phyloP scores from a whole-genome alignment of 2,113 vertebrate species.

The Eonycteris spelaea region DNA sequence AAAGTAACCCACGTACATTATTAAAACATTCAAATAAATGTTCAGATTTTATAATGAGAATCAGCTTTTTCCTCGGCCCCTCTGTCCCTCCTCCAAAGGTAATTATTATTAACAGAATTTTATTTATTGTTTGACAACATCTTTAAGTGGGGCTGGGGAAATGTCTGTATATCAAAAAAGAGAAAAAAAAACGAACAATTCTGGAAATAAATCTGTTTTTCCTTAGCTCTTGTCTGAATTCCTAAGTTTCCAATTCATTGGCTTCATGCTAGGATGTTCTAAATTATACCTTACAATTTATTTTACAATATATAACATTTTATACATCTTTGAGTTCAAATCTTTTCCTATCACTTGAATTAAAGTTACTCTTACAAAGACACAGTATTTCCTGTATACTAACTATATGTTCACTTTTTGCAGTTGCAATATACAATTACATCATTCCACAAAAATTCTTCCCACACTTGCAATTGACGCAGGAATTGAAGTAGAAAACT shows the following conservation, averaged over 20 bases:
- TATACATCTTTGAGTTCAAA: neutral
- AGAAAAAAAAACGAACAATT: neutral
- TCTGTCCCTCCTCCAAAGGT: neutral
- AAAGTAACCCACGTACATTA: neutral
- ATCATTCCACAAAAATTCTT: neutral
- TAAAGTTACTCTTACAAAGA: neutral
- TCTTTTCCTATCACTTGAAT: neutral
- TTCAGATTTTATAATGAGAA: neutral
- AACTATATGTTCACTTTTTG: neutral
- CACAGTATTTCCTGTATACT: neutral
- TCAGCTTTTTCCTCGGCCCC: neutral
- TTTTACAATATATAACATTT: neutral
- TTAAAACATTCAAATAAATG: neutral
- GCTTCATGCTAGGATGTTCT: neutral
- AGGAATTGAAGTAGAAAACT: conserved; percentile 53
- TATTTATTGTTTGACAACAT: neutral
- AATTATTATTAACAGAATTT: neutral
- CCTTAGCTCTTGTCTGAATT: conserved; percentile 40
- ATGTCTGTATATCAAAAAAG: neutral
- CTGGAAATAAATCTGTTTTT: conserved; percentile 35
- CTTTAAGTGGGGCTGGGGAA: neutral
- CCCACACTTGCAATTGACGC: conserved; percentile 24
- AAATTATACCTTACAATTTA: neutral
- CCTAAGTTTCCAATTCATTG: conserved; percentile 2
- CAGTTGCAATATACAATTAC: neutral